phyloP scores from a whole-genome alignment of 2,797 vertebrate species.

The Rallus crepitans region DNA sequence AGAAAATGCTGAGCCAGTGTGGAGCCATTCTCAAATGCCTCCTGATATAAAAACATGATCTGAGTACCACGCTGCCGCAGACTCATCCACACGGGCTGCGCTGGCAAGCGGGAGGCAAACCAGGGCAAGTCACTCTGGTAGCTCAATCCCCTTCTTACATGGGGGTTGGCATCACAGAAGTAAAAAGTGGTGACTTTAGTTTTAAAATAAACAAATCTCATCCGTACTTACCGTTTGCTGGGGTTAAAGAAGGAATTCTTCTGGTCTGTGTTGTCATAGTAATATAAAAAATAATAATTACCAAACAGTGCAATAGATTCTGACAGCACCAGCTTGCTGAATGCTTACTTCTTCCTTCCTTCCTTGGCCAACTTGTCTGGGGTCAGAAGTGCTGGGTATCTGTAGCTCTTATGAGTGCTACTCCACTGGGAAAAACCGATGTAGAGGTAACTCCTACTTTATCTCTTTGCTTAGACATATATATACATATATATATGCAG shows the following conservation, averaged over 20 bases:
- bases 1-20: constrained; percentile 16
- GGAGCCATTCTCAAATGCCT: neutral
- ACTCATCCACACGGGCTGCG: neutral
- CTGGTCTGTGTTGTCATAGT: constrained; percentile 73
- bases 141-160: neutral
- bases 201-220: neutral
- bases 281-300: constrained; percentile 71
- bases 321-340: constrained; percentile 3
- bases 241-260: constrained; percentile 68
- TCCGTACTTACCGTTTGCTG: constrained; percentile 38
- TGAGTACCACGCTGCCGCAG: neutral
- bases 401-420: neutral
- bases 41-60: neutral
- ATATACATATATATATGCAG: neutral
- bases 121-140: neutral
- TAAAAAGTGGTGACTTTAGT: neutral
- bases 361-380: neutral
- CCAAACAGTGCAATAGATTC: constrained; percentile 54
- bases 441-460: neutral
- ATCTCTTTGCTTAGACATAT: neutral
- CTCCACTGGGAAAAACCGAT: neutral
- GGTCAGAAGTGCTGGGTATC: neutral
- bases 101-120: neutral
- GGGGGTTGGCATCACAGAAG: neutral
- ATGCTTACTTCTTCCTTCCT: neutral